Evolutionary conservation across 2,797 vertebrate genomes (phyloP).

Genomic region (Chrysocyon brachyurus): DNA sequence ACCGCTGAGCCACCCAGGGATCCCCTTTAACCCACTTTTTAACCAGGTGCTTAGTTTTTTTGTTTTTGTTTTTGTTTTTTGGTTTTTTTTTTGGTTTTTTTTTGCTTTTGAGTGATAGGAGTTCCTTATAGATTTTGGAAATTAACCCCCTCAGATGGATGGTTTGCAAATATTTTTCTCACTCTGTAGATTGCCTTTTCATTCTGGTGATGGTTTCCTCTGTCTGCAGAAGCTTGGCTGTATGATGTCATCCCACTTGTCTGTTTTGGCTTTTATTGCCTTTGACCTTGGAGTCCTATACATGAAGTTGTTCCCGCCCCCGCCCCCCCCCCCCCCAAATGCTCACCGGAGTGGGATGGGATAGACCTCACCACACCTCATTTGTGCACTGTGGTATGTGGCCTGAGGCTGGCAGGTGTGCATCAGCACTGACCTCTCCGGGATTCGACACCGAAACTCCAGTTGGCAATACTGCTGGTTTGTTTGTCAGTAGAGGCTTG

Average conservation of each 20-base stretch:
- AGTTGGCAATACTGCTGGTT: not conserved
- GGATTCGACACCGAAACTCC: not conserved
- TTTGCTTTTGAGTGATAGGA: not conserved
- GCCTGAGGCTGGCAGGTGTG: not conserved
- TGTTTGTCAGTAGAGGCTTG: not conserved
- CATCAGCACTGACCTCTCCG: rapidly evolving
- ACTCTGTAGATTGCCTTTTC: rapidly evolving
- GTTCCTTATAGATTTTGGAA: not conserved
- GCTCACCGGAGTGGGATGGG: not conserved
- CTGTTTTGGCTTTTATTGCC: rapidly evolving
- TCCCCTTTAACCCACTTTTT: too few species aligned
- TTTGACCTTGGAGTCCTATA: not conserved
- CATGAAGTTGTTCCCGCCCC: not conserved
- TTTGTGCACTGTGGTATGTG: rapidly evolving
- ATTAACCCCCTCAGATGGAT: rapidly evolving
- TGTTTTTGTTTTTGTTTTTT: not conserved
- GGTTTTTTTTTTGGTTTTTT: too few species aligned
- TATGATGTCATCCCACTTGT: rapidly evolving
- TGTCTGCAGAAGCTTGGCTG: rapidly evolving
- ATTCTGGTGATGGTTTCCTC: not conserved
- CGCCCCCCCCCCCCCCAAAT: too few species aligned
- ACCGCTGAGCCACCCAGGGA: too few species aligned
- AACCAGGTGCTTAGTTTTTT: not conserved
- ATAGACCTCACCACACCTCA: rapidly evolving
- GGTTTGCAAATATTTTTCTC: not conserved